phyloP scores from a whole-genome alignment of 2,888 invertebrate genomes.

The Ypsolopha scabrella region DNA sequence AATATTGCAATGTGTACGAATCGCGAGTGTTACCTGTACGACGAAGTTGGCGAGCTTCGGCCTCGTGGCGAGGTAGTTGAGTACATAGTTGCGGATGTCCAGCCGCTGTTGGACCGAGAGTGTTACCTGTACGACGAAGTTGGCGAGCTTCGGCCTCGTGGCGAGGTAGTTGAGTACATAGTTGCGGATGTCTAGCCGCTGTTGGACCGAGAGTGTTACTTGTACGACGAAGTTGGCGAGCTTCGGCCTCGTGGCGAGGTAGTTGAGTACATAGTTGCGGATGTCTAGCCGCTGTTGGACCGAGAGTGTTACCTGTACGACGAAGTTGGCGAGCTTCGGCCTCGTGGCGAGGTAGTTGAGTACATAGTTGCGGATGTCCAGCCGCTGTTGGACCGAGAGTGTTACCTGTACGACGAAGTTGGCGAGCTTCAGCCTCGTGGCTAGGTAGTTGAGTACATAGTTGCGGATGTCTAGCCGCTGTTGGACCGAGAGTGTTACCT shows the following conservation, averaged over 20 bases:
- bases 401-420: conserved; percentile 91
- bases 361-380: conserved; percentile 94
- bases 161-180: no score
- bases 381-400: no score
- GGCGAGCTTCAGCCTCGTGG: conserved; percentile 90
- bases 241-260: conserved; percentile 93
- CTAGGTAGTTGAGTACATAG: conserved; percentile 95
- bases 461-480: conserved; percentile 93
- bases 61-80: no score
- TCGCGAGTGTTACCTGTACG: no score
- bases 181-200: no score
- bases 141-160: no score
- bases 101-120: no score
- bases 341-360: conserved; percentile 94
- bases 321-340: conserved; percentile 92
- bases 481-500: conserved; percentile 75
- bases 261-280: conserved; percentile 95
- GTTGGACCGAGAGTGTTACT: conserved; percentile 19
- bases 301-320: conserved; percentile 79
- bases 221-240: conserved; percentile 91
- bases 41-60: no score
- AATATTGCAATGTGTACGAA: no score
- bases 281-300: conserved; percentile 90
- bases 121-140: no score
- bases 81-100: no score